These are phyloP conservation scores for Conus betulinus DNA, from an alignment of 1,140 invertebrate genomes.

Conservation along the genomic window DNA sequence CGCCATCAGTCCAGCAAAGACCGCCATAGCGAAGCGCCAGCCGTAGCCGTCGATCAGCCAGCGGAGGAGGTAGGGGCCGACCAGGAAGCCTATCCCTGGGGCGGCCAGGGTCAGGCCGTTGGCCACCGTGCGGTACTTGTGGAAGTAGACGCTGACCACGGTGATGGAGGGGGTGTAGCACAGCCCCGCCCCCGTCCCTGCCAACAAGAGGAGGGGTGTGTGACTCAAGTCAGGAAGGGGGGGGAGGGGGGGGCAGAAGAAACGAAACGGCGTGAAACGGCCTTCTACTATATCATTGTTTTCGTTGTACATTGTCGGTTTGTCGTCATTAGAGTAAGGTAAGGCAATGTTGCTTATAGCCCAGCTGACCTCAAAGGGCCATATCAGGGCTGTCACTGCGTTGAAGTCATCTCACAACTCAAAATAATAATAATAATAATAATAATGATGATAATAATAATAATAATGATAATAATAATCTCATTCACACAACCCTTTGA, in stretches of 20 bases:
- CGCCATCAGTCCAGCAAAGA: not conserved
- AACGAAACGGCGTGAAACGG: not conserved
- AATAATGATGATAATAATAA: too few relatives aligned
- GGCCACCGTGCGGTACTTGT: conserved; percentile 49
- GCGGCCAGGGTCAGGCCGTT: conserved; percentile 51
- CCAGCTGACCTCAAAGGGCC: too few relatives aligned
- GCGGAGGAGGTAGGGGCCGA: conserved; percentile 45
- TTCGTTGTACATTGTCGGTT: too few relatives aligned
- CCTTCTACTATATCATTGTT: too few relatives aligned
- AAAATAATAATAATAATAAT: too few relatives aligned
- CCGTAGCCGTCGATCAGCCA: conserved; percentile 78
- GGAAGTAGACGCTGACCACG: conserved; percentile 53
- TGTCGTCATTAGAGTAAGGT: too few relatives aligned
- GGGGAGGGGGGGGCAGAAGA: too few relatives aligned
- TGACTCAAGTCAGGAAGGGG: conserved; percentile 52
- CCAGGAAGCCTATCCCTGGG: conserved; percentile 47
- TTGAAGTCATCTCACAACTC: too few relatives aligned
- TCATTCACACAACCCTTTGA: too few relatives aligned
- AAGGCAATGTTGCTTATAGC: too few relatives aligned
- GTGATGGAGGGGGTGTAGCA: conserved; percentile 48
- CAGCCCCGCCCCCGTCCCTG: conserved; percentile 54
- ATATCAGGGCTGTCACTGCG: too few relatives aligned
- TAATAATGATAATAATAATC: too few relatives aligned
- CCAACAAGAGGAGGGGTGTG: conserved; percentile 36
- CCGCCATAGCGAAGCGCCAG: conserved; percentile 33